phyloP scores from a whole-genome alignment of 1,140 invertebrate species.

The Nasonia vitripennis region DNA sequence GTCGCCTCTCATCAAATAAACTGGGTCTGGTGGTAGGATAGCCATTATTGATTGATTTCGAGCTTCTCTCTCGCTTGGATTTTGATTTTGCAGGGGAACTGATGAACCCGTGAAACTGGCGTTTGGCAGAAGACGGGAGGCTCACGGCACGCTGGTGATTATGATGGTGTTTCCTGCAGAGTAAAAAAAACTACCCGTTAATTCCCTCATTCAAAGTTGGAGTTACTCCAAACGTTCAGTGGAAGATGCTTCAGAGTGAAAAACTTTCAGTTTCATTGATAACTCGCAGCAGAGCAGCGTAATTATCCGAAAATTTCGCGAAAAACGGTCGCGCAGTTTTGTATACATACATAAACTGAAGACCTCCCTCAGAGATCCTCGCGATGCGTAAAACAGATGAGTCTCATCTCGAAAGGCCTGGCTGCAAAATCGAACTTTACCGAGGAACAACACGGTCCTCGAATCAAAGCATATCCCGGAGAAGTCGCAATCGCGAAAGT shows the following conservation, averaged over 20 bases:
- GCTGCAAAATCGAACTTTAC: not conserved
- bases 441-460: not conserved
- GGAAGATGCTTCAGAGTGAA: not conserved
- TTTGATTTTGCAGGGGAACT: not conserved
- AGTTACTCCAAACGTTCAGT: not conserved
- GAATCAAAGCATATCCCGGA: too few relatives aligned
- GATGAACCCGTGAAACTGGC: conserved; percentile 18
- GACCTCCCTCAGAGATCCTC: not conserved
- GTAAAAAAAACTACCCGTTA: not conserved
- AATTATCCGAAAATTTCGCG: too few relatives aligned
- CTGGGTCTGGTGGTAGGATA: conserved; percentile 79
- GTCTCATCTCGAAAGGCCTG: not conserved
- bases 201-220: not conserved
- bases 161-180: conserved; percentile 18
- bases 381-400: not conserved
- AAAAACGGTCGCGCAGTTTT: not conserved
- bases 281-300: too few relatives aligned
- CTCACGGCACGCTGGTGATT: conserved; percentile 56
- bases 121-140: conserved; percentile 64
- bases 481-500: too few relatives aligned
- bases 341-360: not conserved
- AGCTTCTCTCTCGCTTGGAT: not conserved
- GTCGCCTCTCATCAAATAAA: conserved; percentile 80
- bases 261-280: not conserved
- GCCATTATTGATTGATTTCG: conserved; percentile 69